Base-by-base conservation (phyloP, 2,797 vertebrate species). In the Enteromius anoplus region DNA sequence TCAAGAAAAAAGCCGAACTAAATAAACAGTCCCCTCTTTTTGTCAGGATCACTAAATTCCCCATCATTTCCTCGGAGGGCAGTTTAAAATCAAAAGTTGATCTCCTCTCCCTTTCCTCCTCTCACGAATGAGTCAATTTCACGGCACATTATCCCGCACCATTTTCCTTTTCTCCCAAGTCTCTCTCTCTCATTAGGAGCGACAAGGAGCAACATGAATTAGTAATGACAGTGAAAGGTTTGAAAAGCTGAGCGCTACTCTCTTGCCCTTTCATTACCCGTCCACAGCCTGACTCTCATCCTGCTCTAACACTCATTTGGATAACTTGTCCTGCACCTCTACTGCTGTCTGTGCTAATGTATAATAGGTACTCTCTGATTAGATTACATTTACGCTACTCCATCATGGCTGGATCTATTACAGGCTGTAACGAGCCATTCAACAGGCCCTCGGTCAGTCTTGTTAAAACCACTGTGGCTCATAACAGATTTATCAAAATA, bases 151-250 rank as follows among this genome's bases (percentile, higher is more conserved):
- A 96, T 96, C 93, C 94, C 90, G 70, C 80, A 60, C 93, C 93
- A 93, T 93, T 93, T 94, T 95, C 93, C 94, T 93, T 93, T 93
- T 93, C 94, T 82, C 83, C 82, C 80, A 66, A 85, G 26, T 26
- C 94, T 75, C 81, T 79, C 69, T 78, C 62, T 81, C 73, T 85
- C 80, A 86, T 85, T 87, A 87, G 78, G 76, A 87, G 79, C 49
- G 49, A 84, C 85, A 84, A 84, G 94, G 94, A 95, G 94, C 94
- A 93, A 92, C 93, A 95, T 95, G 95, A 95, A 96, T 95, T 95
- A 96, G 95, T 96, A 95, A 95, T 96, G 95, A 94, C 94, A 95
- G 94, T 93, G 94, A 95, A 93, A 94, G 95, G 93, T 95, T 93
- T 95, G 94, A 94, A 87, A 95, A 95, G 93, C 92, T 92, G 93